Percentiles rank a stretch among this genome's conserved stretches.
Conservation (phyloP, 1,140 invertebrate genomes). For the Hermetia illucens region DNA sequence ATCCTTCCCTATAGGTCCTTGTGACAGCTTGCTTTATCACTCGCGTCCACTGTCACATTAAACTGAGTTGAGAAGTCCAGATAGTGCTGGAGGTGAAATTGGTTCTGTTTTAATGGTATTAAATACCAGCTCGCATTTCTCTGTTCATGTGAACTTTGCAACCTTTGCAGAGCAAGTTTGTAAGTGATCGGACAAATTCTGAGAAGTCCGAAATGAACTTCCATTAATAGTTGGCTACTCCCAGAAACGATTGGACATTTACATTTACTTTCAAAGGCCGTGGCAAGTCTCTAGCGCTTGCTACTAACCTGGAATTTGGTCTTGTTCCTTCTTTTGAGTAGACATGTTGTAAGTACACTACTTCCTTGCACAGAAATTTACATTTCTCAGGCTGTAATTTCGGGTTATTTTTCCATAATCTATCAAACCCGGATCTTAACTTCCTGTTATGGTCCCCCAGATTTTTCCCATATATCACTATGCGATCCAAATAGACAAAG, state of each 20-base stretch:
- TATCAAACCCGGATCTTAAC: constrained; percentile 19
- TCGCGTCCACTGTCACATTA: constrained; percentile 21
- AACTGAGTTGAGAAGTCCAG: constrained; percentile 12
- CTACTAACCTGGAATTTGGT: constrained; percentile 30
- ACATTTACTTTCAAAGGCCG: constrained; percentile 21
- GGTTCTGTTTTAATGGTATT: constrained; percentile 7
- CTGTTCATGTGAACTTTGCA: no score
- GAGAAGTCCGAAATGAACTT: constrained; percentile 27
- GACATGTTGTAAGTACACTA: constrained; percentile 31
- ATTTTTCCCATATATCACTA: no score
- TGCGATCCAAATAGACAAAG: constrained; percentile 30
- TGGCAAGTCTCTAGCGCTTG: constrained; percentile 21
- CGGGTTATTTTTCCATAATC: constrained; percentile 23
- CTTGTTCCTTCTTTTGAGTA: no score
- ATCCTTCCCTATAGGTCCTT: constrained; percentile 11
- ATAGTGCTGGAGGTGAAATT: constrained; percentile 6
- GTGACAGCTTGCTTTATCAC: constrained; percentile 16
- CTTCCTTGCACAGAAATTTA: constrained; percentile 25
- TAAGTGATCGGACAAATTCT: constrained; percentile 22
- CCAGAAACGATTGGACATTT: constrained; percentile 31
- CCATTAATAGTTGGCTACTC: constrained; percentile 30
- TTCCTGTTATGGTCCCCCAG: no score
- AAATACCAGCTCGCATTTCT: no score
- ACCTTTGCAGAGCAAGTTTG: constrained; percentile 22
- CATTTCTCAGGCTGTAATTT: constrained; percentile 27